These are phyloP conservation scores for Oxystoma pomonae DNA, from an alignment of 2,888 invertebrate genomes.

Conservation along the genomic window DNA sequence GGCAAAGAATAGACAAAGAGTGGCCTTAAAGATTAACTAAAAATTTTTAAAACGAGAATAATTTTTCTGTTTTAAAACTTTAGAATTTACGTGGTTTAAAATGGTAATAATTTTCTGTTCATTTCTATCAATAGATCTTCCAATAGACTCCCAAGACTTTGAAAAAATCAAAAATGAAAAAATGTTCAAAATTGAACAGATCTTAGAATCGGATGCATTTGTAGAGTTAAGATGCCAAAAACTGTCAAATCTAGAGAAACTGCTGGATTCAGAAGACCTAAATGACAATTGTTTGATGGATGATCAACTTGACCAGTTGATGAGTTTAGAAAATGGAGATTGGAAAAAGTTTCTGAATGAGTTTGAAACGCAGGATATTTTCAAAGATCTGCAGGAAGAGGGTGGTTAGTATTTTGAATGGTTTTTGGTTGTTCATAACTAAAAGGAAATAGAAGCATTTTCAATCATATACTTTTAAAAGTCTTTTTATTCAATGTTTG, in stretches of 20 bases:
- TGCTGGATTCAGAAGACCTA: background rate
- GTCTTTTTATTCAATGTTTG: too few species aligned
- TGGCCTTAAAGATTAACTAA: too few species aligned
- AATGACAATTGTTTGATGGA: too few species aligned
- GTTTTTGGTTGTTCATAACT: too few species aligned
- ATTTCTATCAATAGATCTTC: background rate
- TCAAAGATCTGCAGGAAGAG: constrained; percentile 41
- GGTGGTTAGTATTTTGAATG: too few species aligned
- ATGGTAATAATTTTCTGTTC: too few species aligned
- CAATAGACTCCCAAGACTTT: background rate
- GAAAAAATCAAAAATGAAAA: background rate
- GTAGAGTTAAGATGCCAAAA: background rate
- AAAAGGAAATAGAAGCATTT: too few species aligned
- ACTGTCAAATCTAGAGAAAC: background rate
- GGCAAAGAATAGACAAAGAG: too few species aligned
- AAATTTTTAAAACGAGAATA: too few species aligned
- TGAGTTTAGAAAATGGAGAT: background rate
- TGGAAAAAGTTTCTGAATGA: constrained; percentile 26
- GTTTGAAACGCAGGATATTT: constrained; percentile 39
- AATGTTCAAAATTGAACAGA: background rate
- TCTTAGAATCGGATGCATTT: background rate
- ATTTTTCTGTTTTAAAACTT: too few species aligned
- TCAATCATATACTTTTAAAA: too few species aligned
- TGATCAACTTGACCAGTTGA: background rate
- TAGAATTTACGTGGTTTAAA: too few species aligned